phyloP scores from a whole-genome alignment of 2,113 vertebrate genomes.

The Macrotus californicus region DNA sequence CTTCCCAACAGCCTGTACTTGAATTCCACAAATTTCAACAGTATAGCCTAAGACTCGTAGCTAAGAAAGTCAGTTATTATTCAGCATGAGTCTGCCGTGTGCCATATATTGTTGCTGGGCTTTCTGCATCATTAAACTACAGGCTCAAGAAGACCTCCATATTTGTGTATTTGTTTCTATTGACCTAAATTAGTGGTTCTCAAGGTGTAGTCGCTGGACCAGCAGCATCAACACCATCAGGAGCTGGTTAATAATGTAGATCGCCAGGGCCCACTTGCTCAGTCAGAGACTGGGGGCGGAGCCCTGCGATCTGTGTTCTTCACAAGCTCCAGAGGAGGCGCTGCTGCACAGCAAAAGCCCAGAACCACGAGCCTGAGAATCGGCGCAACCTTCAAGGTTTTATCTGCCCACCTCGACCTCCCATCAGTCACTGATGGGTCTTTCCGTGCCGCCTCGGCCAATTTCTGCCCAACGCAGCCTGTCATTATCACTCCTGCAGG shows the following conservation, averaged over 20 bases:
- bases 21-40: not conserved
- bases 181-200: not conserved
- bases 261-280: not conserved
- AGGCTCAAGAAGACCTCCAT: not conserved
- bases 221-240: not conserved
- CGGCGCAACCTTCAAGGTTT: not conserved
- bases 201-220: not conserved
- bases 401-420: not conserved
- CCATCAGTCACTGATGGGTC: not conserved
- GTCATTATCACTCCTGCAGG: not conserved
- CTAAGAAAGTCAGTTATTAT: not conserved
- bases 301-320: not conserved
- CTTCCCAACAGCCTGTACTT: not conserved
- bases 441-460: not conserved
- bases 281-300: not conserved
- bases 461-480: not conserved
- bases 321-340: not conserved
- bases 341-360: not conserved
- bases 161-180: not conserved
- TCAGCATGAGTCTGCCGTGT: not conserved
- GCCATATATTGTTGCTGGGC: not conserved
- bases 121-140: not conserved
- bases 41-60: not conserved
- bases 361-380: not conserved
- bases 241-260: not conserved